Percentiles rank a stretch among this genome's conserved stretches.
These are phyloP conservation scores for Parnassius apollo DNA, from an alignment of 2,888 invertebrate genomes.

Conservation along the genomic window DNA sequence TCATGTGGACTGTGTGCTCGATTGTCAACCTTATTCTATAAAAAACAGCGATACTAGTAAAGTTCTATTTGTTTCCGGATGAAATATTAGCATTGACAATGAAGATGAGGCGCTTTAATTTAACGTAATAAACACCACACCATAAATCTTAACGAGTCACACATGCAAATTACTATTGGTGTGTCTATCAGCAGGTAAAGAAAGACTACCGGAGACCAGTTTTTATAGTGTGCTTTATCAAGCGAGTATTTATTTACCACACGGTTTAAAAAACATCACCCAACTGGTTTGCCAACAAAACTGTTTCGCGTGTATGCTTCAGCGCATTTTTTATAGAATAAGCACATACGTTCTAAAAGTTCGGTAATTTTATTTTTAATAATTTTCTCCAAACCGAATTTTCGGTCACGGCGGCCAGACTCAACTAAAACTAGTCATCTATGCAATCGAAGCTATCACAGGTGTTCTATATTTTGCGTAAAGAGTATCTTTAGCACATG, in stretches of 20 bases:
- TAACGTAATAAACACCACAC: background rate
- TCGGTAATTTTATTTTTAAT: background rate
- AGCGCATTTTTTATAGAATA: background rate
- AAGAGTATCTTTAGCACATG: too few species aligned
- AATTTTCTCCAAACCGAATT: too few species aligned
- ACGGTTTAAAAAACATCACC: background rate
- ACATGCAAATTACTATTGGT: background rate
- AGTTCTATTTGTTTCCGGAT: too few species aligned
- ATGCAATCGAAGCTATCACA: too few species aligned
- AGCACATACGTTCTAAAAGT: conserved; percentile 1
- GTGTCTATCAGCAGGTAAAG: background rate
- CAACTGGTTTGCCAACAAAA: conserved; percentile 13
- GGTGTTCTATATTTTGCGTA: too few species aligned
- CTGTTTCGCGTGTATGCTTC: conserved; percentile 7
- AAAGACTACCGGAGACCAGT: conserved; percentile 1
- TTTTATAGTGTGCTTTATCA: background rate
- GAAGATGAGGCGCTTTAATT: background rate
- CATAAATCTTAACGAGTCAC: background rate
- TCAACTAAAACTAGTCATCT: too few species aligned
- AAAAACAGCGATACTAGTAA: too few species aligned
- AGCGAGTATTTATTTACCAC: conserved; percentile 12
- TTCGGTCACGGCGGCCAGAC: too few species aligned
- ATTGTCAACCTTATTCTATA: too few species aligned
- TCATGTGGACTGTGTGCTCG: too few species aligned
- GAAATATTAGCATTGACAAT: background rate